Evolutionary conservation across 2,888 invertebrate species (phyloP).

Genomic region (Apotomis turbidana): DNA sequence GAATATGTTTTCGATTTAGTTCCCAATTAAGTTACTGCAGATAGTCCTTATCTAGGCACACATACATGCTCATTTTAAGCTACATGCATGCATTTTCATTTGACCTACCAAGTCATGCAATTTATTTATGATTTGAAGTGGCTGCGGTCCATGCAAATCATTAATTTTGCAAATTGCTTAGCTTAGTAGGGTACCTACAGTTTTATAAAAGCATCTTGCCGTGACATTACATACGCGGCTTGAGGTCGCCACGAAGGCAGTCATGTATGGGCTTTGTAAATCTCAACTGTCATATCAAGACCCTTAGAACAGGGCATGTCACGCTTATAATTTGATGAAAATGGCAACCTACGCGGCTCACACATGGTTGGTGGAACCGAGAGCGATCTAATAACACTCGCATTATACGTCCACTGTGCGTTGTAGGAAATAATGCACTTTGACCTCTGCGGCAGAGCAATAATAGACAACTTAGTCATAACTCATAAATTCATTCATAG

Average conservation of each 20-base stretch:
- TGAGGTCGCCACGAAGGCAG: constrained; percentile 71
- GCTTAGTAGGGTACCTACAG: constrained; percentile 46
- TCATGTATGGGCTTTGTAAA: constrained; percentile 54
- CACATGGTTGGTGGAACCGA: constrained; percentile 19
- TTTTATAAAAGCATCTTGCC: constrained; percentile 58
- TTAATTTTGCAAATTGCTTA: constrained; percentile 52
- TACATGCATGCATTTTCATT: too few relatives aligned
- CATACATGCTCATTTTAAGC: neutral
- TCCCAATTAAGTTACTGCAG: neutral
- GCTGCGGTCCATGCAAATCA: constrained; percentile 33
- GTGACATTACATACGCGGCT: constrained; percentile 68
- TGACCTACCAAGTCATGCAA: neutral
- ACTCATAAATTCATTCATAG: constrained; percentile 38
- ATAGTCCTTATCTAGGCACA: neutral
- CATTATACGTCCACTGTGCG: constrained; percentile 9
- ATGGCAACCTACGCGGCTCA: constrained; percentile 18
- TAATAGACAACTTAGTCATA: constrained; percentile 38
- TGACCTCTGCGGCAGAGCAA: constrained; percentile 42
- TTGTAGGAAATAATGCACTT: constrained; percentile 44
- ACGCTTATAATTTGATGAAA: neutral
- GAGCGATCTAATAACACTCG: neutral
- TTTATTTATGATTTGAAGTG: neutral
- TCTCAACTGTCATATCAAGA: constrained; percentile 22
- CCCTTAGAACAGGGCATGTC: constrained; percentile 8
- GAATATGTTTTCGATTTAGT: constrained; percentile 42